phyloP scores from a whole-genome alignment of 2,797 vertebrate species.

The Luscinia megarhynchos region DNA sequence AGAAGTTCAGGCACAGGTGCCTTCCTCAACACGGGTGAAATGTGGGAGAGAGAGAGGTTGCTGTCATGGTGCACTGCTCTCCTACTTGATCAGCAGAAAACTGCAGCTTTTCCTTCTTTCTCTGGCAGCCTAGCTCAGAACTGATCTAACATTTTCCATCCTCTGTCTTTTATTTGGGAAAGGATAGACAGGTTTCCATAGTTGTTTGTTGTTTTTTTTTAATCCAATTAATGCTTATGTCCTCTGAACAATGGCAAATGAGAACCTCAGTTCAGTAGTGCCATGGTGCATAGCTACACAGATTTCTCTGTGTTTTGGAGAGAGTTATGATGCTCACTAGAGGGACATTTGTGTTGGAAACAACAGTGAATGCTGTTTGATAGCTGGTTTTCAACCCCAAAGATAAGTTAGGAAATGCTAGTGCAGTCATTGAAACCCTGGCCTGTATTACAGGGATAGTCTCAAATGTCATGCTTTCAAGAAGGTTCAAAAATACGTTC shows the following conservation, averaged over 20 bases:
- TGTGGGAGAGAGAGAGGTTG: not conserved
- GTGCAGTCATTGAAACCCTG: not conserved
- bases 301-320: not conserved
- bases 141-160: not conserved
- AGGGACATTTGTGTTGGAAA: not conserved
- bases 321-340: not conserved
- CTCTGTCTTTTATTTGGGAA: not conserved
- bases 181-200: not conserved
- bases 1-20: not conserved
- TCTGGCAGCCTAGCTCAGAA: not conserved
- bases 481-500: not conserved
- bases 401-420: not conserved
- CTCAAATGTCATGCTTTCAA: not conserved
- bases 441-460: not conserved
- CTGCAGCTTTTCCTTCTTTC: not conserved
- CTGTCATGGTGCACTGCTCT: rapidly evolving
- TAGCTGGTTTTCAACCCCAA: not conserved
- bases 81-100: not conserved
- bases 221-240: not conserved
- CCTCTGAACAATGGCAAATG: rapidly evolving
- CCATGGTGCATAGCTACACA: not conserved
- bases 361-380: not conserved
- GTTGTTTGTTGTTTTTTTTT: not conserved
- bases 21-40: not conserved
- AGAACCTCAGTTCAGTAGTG: not conserved